A percentile compares a stretch with the other conserved stretches of the same genome.
Evolutionary conservation across 2,113 vertebrate species (phyloP).

Genomic region (Marmota flaviventris): DNA sequence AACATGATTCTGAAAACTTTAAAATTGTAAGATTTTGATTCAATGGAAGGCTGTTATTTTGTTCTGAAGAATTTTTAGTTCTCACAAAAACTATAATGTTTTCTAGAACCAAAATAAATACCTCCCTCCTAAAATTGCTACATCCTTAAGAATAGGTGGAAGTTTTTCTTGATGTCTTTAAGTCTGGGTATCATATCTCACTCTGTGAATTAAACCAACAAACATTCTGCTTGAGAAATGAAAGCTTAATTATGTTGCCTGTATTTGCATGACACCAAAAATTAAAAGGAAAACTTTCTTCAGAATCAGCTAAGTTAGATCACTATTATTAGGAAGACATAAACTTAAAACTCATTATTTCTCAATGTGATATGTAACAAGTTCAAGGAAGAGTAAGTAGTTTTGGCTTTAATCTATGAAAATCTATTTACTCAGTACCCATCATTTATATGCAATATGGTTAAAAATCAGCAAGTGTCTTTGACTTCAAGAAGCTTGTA

Average conservation of each 20-base stretch:
- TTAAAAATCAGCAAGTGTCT: neutral
- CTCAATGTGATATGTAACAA: neutral
- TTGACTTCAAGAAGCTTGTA: neutral
- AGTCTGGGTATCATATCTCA: neutral
- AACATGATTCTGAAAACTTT: slow-evolving; percentile 52
- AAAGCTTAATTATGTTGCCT: neutral
- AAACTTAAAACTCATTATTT: slow-evolving; percentile 45
- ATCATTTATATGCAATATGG: slow-evolving; percentile 31
- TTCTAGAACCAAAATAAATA: neutral
- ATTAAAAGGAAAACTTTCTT: slow-evolving; percentile 37
- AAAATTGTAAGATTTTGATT: slow-evolving; percentile 23
- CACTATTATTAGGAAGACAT: neutral
- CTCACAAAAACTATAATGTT: neutral
- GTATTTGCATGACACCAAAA: neutral
- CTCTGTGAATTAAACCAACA: neutral
- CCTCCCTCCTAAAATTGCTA: neutral
- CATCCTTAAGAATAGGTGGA: neutral
- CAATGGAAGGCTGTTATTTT: neutral
- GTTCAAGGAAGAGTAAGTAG: neutral
- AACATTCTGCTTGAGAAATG: neutral
- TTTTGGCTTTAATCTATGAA: neutral
- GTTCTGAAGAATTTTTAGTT: slow-evolving; percentile 4
- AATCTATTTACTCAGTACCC: neutral
- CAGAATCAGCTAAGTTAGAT: neutral
- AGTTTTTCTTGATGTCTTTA: neutral